These are phyloP conservation scores for Plebejus argus DNA, from an alignment of 2,888 invertebrate genomes.

Conservation along the genomic window DNA sequence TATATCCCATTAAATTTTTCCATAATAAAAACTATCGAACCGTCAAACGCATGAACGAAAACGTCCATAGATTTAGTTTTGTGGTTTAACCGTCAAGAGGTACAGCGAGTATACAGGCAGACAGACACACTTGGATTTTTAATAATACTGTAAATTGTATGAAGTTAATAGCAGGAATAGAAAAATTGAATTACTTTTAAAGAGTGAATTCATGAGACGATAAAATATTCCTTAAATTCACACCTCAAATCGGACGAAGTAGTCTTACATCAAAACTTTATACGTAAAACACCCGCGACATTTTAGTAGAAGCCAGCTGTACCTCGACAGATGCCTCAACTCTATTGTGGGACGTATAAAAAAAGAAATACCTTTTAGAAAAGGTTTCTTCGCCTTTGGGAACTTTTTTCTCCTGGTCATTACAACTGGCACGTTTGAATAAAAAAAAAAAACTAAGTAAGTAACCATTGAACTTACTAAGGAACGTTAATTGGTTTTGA, in stretches of 20 bases:
- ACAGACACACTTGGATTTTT: too few species aligned
- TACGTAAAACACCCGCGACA: slow-evolving; percentile 46
- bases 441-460: slow-evolving; percentile 55
- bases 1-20: too few species aligned
- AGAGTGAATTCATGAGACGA: too few species aligned
- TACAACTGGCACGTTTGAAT: slow-evolving; percentile 67
- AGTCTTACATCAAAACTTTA: slow-evolving; percentile 36
- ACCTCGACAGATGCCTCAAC: slow-evolving; percentile 65
- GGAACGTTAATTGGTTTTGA: slow-evolving; percentile 47
- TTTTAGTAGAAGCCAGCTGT: slow-evolving; percentile 62
- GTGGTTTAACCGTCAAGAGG: too few species aligned
- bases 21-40: too few species aligned
- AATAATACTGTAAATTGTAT: too few species aligned
- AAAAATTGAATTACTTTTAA: too few species aligned
- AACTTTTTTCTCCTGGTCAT: slow-evolving; percentile 63
- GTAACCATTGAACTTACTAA: slow-evolving; percentile 50
- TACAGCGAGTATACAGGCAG: too few species aligned
- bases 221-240: not conserved
- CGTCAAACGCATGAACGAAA: too few species aligned
- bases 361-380: slow-evolving; percentile 68
- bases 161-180: too few species aligned
- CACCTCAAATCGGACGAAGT: not conserved
- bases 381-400: slow-evolving; percentile 58
- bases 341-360: slow-evolving; percentile 65
- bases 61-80: too few species aligned